phyloP scores from a whole-genome alignment of 2,113 vertebrate genomes.

The Girardinichthys multiradiatus region DNA sequence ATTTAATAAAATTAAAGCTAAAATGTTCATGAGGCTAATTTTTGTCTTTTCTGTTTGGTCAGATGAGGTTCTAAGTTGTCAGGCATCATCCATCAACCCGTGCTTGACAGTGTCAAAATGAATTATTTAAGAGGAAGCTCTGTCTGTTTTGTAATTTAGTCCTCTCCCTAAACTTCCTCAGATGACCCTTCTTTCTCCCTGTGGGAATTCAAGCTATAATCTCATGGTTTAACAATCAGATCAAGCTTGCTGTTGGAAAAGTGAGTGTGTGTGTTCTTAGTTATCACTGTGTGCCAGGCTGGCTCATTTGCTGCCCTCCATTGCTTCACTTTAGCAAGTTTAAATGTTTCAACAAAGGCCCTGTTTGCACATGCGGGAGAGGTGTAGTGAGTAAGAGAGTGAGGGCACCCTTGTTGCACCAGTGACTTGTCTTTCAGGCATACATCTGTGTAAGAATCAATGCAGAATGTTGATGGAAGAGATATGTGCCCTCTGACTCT shows the following conservation, averaged over 20 bases:
- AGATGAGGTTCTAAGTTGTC: slow-evolving; percentile 25
- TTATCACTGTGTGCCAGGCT: slow-evolving; percentile 39
- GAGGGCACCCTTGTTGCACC: slow-evolving; percentile 60
- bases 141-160: slow-evolving; percentile 19
- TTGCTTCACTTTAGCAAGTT: slow-evolving; percentile 39
- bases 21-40: slow-evolving; percentile 12
- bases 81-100: background rate
- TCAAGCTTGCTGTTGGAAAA: slow-evolving; percentile 30
- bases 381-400: slow-evolving; percentile 56
- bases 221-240: slow-evolving; percentile 13
- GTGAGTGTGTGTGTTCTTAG: slow-evolving; percentile 36
- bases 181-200: slow-evolving; percentile 2
- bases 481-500: slow-evolving; percentile 69
- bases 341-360: slow-evolving; percentile 48
- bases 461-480: slow-evolving; percentile 71
- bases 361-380: slow-evolving; percentile 45
- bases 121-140: slow-evolving; percentile 4
- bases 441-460: slow-evolving; percentile 71
- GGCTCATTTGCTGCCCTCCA: slow-evolving; percentile 49
- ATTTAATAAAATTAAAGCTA: background rate
- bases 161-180: slow-evolving; percentile 37
- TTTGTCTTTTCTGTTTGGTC: slow-evolving; percentile 28
- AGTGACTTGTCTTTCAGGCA: slow-evolving; percentile 61
- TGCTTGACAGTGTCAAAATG: slow-evolving; percentile 33
- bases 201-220: slow-evolving; percentile 33